Base-by-base conservation (phyloP, 2,888 invertebrate genomes). In the Lasioglossum oenotherae region DNA sequence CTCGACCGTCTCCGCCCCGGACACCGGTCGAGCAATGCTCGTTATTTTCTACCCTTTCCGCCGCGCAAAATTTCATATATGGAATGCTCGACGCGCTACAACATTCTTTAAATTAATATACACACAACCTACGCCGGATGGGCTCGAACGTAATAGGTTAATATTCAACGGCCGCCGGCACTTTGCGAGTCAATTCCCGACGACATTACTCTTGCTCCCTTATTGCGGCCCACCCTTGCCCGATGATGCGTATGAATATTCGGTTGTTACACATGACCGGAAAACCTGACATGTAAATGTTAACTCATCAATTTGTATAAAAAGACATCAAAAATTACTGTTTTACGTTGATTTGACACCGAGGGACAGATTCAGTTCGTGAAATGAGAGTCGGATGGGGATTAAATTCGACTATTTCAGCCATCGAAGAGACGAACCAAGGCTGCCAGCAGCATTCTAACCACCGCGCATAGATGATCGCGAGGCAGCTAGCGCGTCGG, bases 51-150 rank as follows among this genome's bases (percentile, higher is more conserved):
- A 90, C 89, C 91, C 88, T 92, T 91, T 91, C 86, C 87, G 78
- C 84, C 78, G 88, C 81, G 81, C 90, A 64, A 92, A 93, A 93
- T 92, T 93, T 92, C 91, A 88, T 91, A 89, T 92, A 83, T 69
- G 82, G 76, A 75, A 80, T 60, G 78, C 81, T 74, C 67, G 23
- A 19, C 31, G 38, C 44, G 60, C 74, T 35, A 84, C 76, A 81
- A 78, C 85, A 72, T 87, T 85, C 85, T 85, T 76, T 80, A 74
- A 86, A 85, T 88, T 77, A 88, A 81, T 75, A 38, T 78, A 72
- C 80, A 83, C 74, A 72, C 80, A 83, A 81, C 78, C 60, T 67
- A 16, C 38, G 14, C 44, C 27, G 77, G 19, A 41, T 57, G 4
- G 75, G 67, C 35, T n/a, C 31, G 46, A 27, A 27, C 49, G 5